A percentile compares a stretch with the other conserved stretches of the same genome.
These are phyloP conservation scores for Lepidostoma basale DNA, from an alignment of 1,140 invertebrate genomes.

Conservation along the genomic window DNA sequence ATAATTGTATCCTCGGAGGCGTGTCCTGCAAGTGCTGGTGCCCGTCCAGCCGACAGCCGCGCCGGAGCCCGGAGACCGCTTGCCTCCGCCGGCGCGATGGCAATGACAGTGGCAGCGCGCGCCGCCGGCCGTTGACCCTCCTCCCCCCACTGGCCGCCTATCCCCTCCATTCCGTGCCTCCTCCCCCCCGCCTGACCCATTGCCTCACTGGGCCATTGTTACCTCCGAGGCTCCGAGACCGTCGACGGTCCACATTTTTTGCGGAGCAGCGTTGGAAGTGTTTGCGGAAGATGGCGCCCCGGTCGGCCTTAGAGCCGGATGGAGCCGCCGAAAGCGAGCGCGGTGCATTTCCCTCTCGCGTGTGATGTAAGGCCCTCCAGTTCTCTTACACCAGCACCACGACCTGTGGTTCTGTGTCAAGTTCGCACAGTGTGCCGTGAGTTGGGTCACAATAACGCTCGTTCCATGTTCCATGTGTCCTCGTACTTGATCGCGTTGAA, in stretches of 20 bases:
- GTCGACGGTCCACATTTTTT: constrained; percentile 22
- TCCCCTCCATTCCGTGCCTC: background rate
- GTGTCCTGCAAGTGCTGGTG: too few relatives aligned
- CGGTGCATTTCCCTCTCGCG: constrained; percentile 9
- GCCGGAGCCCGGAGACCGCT: too few relatives aligned
- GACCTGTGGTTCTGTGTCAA: too few relatives aligned
- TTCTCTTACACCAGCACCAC: too few relatives aligned
- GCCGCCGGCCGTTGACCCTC: constrained; percentile 31
- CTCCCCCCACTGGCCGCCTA: constrained; percentile 2
- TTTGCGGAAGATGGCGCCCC: constrained; percentile 21
- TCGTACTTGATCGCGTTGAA: too few relatives aligned
- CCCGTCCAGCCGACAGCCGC: too few relatives aligned
- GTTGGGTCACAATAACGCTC: background rate
- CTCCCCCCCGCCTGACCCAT: constrained; percentile 14
- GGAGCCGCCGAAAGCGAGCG: constrained; percentile 9
- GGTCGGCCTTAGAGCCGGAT: background rate
- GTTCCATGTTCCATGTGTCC: too few relatives aligned
- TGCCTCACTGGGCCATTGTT: constrained; percentile 22
- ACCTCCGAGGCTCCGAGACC: constrained; percentile 9
- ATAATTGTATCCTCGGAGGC: too few relatives aligned
- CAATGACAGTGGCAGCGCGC: constrained; percentile 33
- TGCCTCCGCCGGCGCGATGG: constrained; percentile 22
- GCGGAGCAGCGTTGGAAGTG: constrained; percentile 1
- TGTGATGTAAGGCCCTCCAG: background rate
- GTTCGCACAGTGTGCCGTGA: background rate